Evolutionary conservation across 2,888 invertebrate species (phyloP), one percentile per base, ranked within the genome.

Genomic region (Tenthredo livida): DNA sequence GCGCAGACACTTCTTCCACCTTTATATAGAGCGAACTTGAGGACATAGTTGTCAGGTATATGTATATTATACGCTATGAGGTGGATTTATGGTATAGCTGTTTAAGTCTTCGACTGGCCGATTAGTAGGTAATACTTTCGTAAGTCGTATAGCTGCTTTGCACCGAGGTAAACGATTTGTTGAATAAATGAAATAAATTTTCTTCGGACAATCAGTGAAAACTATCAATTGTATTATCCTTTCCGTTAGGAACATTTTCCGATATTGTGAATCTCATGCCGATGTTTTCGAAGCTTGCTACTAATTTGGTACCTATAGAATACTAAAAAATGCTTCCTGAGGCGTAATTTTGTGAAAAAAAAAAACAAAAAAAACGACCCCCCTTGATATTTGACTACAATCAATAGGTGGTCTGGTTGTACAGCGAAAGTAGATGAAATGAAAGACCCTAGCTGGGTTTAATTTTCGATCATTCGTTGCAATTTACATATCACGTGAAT

Each of bases 11-110:
- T 67, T 17, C 67, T 33, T 47, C 83, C 43, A 43, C 70, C 83
- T 70, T 83, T 83, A 67, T 83, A 83, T 83, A 67, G 83, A 70
- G 70, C 47, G 67, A 47, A 33, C 10, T 80, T 61, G 37, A 80
- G 80, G 58, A 37, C 40, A 80, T 33, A 54, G 77, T 54, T 61
- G 61, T 80, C 25, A 50, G 21, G 37, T 80, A 58, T 33, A 78
- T 21, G 50, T 75, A 75, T 75, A 75, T 37, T 61, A 25, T 40
- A 78, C 40, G 61, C 58, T 21, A 54, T 47, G 58, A 78, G 21
- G 58, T 78, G 58, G 40, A 78, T 58, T 58, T 37, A 58, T 25
- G 54, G 40, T 25, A n/a, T 73, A 21, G 25, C 40, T 40, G 40
- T 43, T 61, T 43, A 73, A 40, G 43, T 73, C 73, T 43, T 43